Base-by-base conservation (phyloP, 2,113 vertebrate species). In the Seriola aureovittata region DNA sequence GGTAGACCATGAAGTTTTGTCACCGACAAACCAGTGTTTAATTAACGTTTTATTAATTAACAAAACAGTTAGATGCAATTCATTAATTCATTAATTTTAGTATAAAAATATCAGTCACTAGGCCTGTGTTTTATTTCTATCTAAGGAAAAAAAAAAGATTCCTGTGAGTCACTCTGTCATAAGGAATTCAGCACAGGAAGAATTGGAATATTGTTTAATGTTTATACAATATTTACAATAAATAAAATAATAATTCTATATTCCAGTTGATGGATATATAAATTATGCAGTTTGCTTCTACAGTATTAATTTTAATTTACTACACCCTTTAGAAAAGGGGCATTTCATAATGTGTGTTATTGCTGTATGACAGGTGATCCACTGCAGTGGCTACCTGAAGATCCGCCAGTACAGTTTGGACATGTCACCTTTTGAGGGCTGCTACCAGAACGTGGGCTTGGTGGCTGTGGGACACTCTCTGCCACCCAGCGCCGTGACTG, bases 361-460 rank as follows among this genome's bases (percentile, higher is more conserved):
- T 42, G 40, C 10, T 42, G 40, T 42, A 11, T 42, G 40, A 2
- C 40, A 99, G 98, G 98, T 99, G 46, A 99, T 99, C 84, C 98
- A 99, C 87, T 99, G 98, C 94, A 99, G 97, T 11, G 98, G 98
- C 62, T 99, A 99, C 93, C 94, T 99, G 91, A 99, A 99, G 95
- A 98, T 99, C 87, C 97, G 97, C 21, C 98, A 99, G 92, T 99
- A 99, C 92, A 99, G 97, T 84, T 81, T 99, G 87, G 98, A 99
- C 91, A 98, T 99, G 97, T 98, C 98, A 0, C 98, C 97, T 8
- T 99, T 99, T 8, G 98, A 99, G 9, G 97, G 98, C 87, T 99
- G 98, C 92, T 99, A 98, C 91, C 98, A 99, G 95, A 99, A 99
- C 9, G 98, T 99, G 82, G 98, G 98, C n/a, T 91, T 99, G 85